Evolutionary conservation across 2,797 vertebrate genomes (phyloP).

Genomic region (Ctenosaura bakeri): DNA sequence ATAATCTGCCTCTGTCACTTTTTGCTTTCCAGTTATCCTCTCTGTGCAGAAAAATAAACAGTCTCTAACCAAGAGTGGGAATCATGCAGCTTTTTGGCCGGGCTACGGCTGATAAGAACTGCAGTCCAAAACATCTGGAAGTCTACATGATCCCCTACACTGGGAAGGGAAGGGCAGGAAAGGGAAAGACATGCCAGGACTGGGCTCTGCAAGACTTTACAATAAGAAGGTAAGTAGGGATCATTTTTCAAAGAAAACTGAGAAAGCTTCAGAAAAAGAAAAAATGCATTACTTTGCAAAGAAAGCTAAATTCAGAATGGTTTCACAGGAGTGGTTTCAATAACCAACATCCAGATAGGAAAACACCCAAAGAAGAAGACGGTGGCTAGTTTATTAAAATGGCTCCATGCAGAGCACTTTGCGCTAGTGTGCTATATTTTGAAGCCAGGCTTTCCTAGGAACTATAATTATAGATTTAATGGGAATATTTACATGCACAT

Average conservation of each 20-base stretch:
- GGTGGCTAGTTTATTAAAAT: background rate
- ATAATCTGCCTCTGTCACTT: background rate
- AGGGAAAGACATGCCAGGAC: background rate
- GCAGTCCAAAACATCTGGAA: too few species aligned
- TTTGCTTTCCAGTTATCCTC: background rate
- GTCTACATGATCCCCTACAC: too few species aligned
- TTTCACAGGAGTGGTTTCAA: background rate
- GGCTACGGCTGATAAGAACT: too few species aligned
- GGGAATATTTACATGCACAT: background rate
- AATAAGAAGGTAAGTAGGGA: background rate
- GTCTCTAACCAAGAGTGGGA: too few species aligned
- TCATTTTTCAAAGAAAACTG: conserved; percentile 5
- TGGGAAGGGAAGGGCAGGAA: too few species aligned
- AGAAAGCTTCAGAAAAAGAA: conserved; percentile 40
- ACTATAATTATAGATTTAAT: background rate
- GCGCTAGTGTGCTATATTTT: background rate
- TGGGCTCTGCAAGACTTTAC: background rate
- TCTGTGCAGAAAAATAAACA: conserved; percentile 7
- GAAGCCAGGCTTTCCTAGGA: background rate
- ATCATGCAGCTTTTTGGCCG: too few species aligned
- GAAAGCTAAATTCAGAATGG: conserved; percentile 12
- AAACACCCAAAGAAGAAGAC: background rate
- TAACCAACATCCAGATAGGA: background rate
- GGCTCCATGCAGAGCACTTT: background rate
- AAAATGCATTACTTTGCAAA: conserved; percentile 19